Conservation (phyloP, 2,888 invertebrate species). For the Tetheella fluctuosa region DNA sequence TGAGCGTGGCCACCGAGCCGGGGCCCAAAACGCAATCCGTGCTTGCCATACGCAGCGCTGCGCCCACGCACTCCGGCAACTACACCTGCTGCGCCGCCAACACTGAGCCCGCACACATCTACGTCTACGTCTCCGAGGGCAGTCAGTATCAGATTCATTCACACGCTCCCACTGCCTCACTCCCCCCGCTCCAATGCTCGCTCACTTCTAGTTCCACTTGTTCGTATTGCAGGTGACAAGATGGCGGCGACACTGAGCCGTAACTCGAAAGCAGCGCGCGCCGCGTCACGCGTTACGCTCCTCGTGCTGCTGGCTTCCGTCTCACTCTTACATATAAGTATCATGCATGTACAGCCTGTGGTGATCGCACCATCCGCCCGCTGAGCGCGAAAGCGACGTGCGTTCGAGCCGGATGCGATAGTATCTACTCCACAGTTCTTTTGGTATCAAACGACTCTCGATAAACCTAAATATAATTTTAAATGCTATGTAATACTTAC, state of each 20-base stretch:
- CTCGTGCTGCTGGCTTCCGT: conserved; percentile 15
- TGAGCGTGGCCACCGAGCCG: conserved; percentile 92
- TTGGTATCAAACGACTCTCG: too few species aligned
- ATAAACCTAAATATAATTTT: too few species aligned
- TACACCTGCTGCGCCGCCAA: conserved; percentile 96
- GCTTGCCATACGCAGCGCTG: conserved; percentile 92
- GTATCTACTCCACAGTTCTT: too few species aligned
- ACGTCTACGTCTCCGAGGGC: conserved; percentile 96
- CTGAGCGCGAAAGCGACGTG: background rate
- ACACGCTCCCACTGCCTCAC: background rate
- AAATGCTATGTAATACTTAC: too few species aligned
- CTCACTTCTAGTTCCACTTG: background rate
- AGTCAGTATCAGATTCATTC: conserved; percentile 59
- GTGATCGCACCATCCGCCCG: too few species aligned
- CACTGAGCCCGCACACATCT: conserved; percentile 94
- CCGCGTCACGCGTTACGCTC: conserved; percentile 14
- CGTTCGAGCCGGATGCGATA: background rate
- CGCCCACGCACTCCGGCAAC: conserved; percentile 94
- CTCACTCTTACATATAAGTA: background rate
- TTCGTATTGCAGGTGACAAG: conserved; percentile 88
- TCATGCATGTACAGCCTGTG: background rate
- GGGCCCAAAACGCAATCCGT: conserved; percentile 94
- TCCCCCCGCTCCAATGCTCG: background rate
- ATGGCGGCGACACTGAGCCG: conserved; percentile 95
- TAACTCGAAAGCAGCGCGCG: conserved; percentile 74